phyloP scores from a whole-genome alignment of 2,113 vertebrate genomes.

The Leptobrachium leishanense region DNA sequence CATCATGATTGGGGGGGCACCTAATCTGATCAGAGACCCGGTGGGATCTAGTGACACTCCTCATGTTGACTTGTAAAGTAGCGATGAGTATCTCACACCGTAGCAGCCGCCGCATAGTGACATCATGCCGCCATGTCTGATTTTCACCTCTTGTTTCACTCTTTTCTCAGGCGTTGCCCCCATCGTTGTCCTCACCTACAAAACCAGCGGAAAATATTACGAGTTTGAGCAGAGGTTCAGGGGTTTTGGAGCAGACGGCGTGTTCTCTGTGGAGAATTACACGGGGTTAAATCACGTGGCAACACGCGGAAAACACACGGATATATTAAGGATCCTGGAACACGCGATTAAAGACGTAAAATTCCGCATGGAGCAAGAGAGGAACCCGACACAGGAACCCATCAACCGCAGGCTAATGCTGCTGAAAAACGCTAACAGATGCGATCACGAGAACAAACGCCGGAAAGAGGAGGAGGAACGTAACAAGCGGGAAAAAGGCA shows the following conservation, averaged over 20 bases:
- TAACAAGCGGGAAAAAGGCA: too few relatives aligned
- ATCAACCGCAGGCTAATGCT: not conserved
- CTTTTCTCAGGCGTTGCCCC: not conserved
- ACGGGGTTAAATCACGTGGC: not conserved
- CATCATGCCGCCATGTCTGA: too few relatives aligned
- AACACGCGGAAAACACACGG: not conserved
- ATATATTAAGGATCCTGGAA: not conserved
- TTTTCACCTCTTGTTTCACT: too few relatives aligned
- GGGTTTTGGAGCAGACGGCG: not conserved
- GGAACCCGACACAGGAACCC: not conserved
- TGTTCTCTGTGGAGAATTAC: conserved; percentile 23
- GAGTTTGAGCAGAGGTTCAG: not conserved
- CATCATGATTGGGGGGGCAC: too few relatives aligned
- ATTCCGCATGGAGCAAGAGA: not conserved
- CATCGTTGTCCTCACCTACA: conserved; percentile 10
- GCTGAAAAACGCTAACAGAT: not conserved
- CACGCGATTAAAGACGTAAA: not conserved
- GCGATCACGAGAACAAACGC: too few relatives aligned
- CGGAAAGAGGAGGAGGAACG: too few relatives aligned
- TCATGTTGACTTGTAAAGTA: too few relatives aligned
- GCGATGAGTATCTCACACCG: too few relatives aligned
- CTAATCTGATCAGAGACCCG: too few relatives aligned
- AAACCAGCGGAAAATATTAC: not conserved
- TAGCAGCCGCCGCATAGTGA: too few relatives aligned
- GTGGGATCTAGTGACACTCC: too few relatives aligned